Evolutionary conservation across 2,888 invertebrate species (phyloP).

Genomic region (Ormyrus labotus): DNA sequence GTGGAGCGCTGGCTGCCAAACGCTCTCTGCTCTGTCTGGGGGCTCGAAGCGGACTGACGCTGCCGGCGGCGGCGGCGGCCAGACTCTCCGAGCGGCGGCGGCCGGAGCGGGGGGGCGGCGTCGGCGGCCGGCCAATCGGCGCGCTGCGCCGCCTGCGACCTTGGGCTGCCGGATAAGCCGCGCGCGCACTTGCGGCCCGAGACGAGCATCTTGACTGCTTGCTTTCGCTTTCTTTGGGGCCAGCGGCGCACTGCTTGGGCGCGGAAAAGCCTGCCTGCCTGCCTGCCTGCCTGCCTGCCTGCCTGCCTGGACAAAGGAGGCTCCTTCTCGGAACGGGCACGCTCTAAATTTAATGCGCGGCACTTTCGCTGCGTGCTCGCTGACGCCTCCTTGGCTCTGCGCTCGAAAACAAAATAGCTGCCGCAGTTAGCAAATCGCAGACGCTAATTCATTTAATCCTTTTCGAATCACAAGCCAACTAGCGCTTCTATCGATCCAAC

Average conservation of each 20-base stretch:
- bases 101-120: background rate
- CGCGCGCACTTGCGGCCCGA: slow-evolving; percentile 19
- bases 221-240: background rate
- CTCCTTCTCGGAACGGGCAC: too few species aligned
- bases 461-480: too few species aligned
- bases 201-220: background rate
- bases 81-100: background rate
- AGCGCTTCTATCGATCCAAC: too few species aligned
- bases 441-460: too few species aligned
- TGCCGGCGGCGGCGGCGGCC: background rate
- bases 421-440: too few species aligned
- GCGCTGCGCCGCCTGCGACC: slow-evolving; percentile 27
- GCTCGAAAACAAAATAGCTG: too few species aligned
- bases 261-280: too few species aligned
- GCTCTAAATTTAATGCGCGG: too few species aligned
- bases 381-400: too few species aligned
- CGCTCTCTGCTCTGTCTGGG: background rate
- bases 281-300: too few species aligned
- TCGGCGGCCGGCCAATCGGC: slow-evolving; percentile 21
- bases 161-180: slow-evolving; percentile 16
- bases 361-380: too few species aligned
- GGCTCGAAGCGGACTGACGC: background rate
- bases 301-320: too few species aligned
- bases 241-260: background rate
- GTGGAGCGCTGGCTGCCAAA: slow-evolving; percentile 3